Percentiles rank a stretch among this genome's conserved stretches.
phyloP scores from a whole-genome alignment of 2,888 invertebrate species.

The Coecobrya sp. region DNA sequence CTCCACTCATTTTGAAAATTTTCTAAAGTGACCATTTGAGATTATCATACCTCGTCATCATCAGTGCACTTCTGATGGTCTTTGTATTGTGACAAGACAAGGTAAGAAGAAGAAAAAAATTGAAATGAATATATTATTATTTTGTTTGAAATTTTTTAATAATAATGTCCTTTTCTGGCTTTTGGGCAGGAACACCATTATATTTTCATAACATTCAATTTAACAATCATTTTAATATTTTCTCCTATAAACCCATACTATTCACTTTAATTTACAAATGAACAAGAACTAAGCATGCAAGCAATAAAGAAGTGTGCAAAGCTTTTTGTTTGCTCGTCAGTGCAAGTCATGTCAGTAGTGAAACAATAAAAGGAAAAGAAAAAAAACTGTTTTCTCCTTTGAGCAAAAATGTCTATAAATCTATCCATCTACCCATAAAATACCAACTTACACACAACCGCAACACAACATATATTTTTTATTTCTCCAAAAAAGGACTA shows the following conservation, averaged over 20 bases:
- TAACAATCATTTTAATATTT: background rate
- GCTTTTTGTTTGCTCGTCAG: background rate
- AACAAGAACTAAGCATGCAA: no score
- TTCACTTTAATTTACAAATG: background rate
- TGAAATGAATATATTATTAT: constrained; percentile 3
- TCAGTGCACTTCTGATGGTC: background rate
- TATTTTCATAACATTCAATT: constrained; percentile 65
- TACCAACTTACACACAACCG: background rate
- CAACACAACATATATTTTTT: background rate
- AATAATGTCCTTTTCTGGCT: constrained; percentile 63
- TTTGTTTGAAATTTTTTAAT: constrained; percentile 4
- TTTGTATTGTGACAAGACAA: background rate
- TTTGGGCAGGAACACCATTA: constrained; percentile 19
- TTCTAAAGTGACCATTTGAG: constrained; percentile 20
- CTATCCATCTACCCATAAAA: background rate
- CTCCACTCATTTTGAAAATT: constrained; percentile 28
- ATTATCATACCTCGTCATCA: background rate
- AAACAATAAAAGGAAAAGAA: constrained; percentile 14
- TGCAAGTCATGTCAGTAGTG: background rate
- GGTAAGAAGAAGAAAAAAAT: background rate
- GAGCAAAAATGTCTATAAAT: constrained; percentile 10
- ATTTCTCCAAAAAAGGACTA: constrained; percentile 15
- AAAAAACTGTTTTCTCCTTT: constrained; percentile 2
- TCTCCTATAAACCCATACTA: background rate
- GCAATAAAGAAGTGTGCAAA: no score